Percentiles rank a stretch among this genome's conserved stretches.
phyloP scores from a whole-genome alignment of 2,113 vertebrate genomes.

The Ophthalmolycus amberensis region DNA sequence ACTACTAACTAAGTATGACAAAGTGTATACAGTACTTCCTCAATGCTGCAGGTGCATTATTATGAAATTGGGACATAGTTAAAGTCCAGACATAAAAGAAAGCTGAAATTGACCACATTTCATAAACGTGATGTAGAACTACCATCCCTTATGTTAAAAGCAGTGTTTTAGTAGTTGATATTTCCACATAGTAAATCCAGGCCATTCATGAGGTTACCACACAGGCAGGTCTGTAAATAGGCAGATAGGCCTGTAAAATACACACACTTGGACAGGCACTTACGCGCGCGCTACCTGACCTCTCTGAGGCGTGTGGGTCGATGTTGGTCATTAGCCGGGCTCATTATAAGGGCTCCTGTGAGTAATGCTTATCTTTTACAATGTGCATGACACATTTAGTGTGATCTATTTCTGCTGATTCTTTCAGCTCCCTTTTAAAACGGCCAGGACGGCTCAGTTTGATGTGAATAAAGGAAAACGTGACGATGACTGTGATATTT shows the following conservation, averaged over 20 bases:
- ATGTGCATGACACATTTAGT: constrained; percentile 20
- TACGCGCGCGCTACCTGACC: background rate
- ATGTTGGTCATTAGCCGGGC: constrained; percentile 36
- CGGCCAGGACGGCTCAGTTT: background rate
- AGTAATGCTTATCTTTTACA: constrained; percentile 40
- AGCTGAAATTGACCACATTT: background rate
- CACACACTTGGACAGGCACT: background rate
- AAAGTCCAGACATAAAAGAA: background rate
- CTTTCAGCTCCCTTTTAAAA: constrained; percentile 38
- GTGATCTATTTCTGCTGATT: constrained; percentile 37
- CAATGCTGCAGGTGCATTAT: background rate
- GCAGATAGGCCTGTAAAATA: background rate
- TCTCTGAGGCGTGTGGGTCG: constrained; percentile 9
- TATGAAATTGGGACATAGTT: background rate
- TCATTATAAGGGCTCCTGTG: constrained; percentile 42
- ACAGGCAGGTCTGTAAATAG: background rate
- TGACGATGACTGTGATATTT: background rate
- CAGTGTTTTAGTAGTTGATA: background rate
- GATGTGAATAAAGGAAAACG: constrained; percentile 9
- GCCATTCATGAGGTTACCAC: background rate
- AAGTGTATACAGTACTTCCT: background rate
- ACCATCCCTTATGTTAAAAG: background rate
- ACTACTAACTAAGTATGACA: background rate
- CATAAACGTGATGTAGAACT: background rate
- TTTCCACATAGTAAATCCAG: background rate